Evolutionary conservation across 2,888 invertebrate genomes (phyloP), one percentile per base, ranked within the genome.

Genomic region (Morpho helenor): DNA sequence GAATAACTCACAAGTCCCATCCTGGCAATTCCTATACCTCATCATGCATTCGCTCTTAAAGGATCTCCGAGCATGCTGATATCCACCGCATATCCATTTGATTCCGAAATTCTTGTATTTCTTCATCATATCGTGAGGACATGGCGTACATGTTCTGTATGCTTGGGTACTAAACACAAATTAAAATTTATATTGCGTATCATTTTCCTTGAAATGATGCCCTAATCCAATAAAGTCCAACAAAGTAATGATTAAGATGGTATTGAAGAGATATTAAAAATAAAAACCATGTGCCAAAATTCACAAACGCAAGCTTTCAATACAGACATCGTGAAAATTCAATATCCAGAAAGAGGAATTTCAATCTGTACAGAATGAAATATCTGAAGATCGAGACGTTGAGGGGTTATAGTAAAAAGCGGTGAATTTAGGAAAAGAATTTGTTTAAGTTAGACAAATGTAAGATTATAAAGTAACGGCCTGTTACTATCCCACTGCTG

Each of bases 31-130:
- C 56, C 83, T 73, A 66, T 74, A 83, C n/a, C 80, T 69, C 83
- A 84, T 84, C 83, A 84, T 82, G 61, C 84, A 84, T 16, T 68
- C 68, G 63, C 84, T 85, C 67, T 83, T 84, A 68, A 84, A 84
- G 53, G 70, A 69, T 3, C 84, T 63, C 6, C 80, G 65, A 0
- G 84, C 84, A 16, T 84, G 71, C 69, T 84, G 85, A 69, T 85
- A 84, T 0, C 68, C 69, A 0, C 68, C 84, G 54, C 85, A 85
- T 53, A 85, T 76, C 85, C 85, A 85, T 49, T 76, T 78, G 63
- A 84, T 81, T 46, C 81, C 78, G 0, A 68, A 42, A 61, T 84
- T 81, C 2, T 60, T 70, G 61, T 71, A 66, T 40, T 73, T 73
- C 68, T 79, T 80, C 63, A 79, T 59, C 81, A 83, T 80, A 43